phyloP scores from a whole-genome alignment of 2,888 invertebrate genomes.

The Apodemia duryi region DNA sequence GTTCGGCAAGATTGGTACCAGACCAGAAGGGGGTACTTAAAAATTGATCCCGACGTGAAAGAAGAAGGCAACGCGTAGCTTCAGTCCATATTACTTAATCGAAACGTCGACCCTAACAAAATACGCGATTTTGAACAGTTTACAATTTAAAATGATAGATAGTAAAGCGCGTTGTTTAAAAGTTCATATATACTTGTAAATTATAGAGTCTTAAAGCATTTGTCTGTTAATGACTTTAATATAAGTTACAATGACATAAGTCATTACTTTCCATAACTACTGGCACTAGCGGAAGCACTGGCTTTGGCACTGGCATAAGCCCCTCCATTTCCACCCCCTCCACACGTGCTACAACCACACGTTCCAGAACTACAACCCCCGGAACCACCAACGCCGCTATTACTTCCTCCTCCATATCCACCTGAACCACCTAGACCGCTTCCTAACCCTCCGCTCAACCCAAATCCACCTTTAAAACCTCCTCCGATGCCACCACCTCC shows the following conservation, averaged over 20 bases:
- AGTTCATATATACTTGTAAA: too few species aligned
- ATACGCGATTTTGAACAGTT: too few species aligned
- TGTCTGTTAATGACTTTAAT: background rate
- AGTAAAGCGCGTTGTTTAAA: too few species aligned
- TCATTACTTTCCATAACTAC: constrained; percentile 47
- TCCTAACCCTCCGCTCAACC: constrained; percentile 25
- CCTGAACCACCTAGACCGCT: constrained; percentile 25
- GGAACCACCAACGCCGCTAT: constrained; percentile 22
- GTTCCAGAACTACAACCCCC: constrained; percentile 9
- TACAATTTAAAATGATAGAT: too few species aligned
- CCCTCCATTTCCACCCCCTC: constrained; percentile 38
- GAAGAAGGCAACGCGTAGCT: too few species aligned
- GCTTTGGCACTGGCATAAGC: constrained; percentile 52
- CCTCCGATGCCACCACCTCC: constrained; percentile 26
- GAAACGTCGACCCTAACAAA: too few species aligned
- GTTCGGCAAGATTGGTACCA: too few species aligned
- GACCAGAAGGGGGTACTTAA: too few species aligned
- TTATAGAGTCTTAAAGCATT: background rate
- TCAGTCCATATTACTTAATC: too few species aligned
- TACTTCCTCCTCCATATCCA: constrained; percentile 31
- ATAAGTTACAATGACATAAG: background rate
- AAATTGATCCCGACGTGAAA: too few species aligned
- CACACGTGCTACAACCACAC: constrained; percentile 12
- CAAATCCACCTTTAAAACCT: constrained; percentile 26
- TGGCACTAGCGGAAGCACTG: constrained; percentile 47